These are phyloP conservation scores for Perodicticus potto DNA, from an alignment of 2,797 vertebrate genomes.

Conservation along the genomic window DNA sequence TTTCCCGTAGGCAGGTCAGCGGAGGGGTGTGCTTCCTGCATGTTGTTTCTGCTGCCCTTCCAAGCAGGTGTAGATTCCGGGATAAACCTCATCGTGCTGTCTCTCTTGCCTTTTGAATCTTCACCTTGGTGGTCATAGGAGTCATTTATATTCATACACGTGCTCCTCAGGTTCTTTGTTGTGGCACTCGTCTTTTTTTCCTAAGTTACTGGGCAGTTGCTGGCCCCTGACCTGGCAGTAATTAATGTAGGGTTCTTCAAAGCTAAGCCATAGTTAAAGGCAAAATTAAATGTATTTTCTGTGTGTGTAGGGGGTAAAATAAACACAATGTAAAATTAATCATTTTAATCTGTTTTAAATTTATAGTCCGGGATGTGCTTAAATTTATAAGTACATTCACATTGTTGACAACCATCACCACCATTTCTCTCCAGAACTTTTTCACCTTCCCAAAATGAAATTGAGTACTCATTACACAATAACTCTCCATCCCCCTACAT, in stretches of 20 bases:
- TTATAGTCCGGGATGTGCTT: not conserved
- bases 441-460: not conserved
- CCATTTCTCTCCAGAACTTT: not conserved
- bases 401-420: not conserved
- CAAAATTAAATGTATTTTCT: not conserved
- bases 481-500: not conserved
- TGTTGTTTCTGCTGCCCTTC: not conserved
- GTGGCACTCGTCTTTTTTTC: not conserved
- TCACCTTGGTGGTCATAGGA: not conserved
- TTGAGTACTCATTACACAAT: not conserved
- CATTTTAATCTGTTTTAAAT: not conserved
- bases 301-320: not conserved
- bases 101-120: not conserved
- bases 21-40: not conserved
- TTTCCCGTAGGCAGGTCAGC: not conserved
- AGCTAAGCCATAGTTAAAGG: not conserved
- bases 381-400: not conserved
- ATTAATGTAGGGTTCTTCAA: not conserved
- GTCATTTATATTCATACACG: not conserved
- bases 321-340: not conserved
- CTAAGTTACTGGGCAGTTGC: not conserved
- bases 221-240: not conserved
- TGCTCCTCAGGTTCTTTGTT: not conserved
- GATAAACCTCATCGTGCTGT: not conserved
- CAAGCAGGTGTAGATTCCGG: not conserved